Evolutionary conservation across 2,888 invertebrate genomes (phyloP), one percentile per base, ranked within the genome.

Genomic region (Drosophila phalerata): DNA sequence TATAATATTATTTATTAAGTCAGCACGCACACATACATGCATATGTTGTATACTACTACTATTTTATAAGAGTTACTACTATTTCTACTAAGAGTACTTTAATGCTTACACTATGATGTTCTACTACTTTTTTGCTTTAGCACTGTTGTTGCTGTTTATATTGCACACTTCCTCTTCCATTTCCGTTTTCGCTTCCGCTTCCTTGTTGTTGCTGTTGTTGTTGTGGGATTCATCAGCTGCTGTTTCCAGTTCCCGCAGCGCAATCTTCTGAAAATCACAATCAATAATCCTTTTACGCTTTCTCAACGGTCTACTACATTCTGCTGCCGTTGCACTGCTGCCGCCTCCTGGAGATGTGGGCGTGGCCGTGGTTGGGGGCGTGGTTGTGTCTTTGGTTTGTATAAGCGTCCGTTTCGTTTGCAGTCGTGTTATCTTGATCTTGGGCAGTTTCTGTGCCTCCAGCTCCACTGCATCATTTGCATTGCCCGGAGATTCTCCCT

Each of bases 241-340:
- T 10, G 75, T 6, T n/a, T 86, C 87, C 49, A 69, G 68, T 15
- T 80, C 82, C 13, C 73, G 71, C 42, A 82, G 48, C n/a, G 82
- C 80, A 53, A 92, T 89, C 69, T 91, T 90, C 51, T 92, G 92
- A 67, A 92, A 92, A 81, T 92, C 92, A 75, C 92, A 92, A 78
- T 95, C 94, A 10, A 94, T 94, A n/a, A 95, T 93, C 92, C 95
- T 93, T 86, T 94, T 94, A 42, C 95, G 93, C 88, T 95, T 95
- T 61, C 95, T 92, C 76, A 95, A 85, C 5, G 95, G 95, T 74
- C 95, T 93, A 37, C 94, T 93, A 19, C 94, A 94, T 81, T 95
- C 95, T 10, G 83, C 85, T 11, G 78, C 58, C 3, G 75, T 62
- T 11, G 93, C 92, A 90, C 70, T 93, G 93, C 8, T 22, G 37